Evolutionary conservation across 2,113 vertebrate genomes (phyloP).

Genomic region (Rhinopomastus cyanomelas): DNA sequence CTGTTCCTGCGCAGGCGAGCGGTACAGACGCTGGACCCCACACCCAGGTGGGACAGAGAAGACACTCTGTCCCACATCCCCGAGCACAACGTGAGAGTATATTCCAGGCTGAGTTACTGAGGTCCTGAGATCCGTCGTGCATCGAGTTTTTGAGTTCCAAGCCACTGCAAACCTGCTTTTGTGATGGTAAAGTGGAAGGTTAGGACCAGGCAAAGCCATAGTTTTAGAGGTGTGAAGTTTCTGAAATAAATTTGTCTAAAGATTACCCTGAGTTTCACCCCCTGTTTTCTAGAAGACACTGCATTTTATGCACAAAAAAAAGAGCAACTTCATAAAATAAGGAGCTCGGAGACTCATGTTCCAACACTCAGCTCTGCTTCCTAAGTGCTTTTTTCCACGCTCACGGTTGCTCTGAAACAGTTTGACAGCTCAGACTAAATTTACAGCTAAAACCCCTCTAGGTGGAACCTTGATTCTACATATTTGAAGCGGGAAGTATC

Average conservation of each 20-base stretch:
- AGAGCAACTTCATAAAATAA: conserved; percentile 68
- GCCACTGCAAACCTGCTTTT: conserved; percentile 64
- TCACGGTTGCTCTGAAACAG: background rate
- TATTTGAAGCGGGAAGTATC: conserved; percentile 38
- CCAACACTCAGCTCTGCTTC: conserved; percentile 64
- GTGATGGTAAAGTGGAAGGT: conserved; percentile 62
- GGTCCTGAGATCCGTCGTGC: conserved; percentile 36
- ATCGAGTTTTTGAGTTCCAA: conserved; percentile 64
- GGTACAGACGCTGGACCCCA: background rate
- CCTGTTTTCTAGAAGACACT: conserved; percentile 70
- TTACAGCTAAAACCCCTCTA: background rate
- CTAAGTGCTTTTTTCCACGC: conserved; percentile 50
- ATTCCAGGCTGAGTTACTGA: conserved; percentile 31
- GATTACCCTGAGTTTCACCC: conserved; percentile 72
- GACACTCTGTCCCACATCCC: background rate
- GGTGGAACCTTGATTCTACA: background rate
- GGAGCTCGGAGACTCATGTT: conserved; percentile 66
- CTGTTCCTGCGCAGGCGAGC: background rate
- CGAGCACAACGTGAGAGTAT: background rate
- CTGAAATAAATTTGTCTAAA: conserved; percentile 76
- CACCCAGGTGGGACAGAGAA: background rate
- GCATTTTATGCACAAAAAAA: conserved; percentile 71
- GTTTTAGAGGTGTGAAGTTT: conserved; percentile 72
- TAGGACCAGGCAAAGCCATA: conserved; percentile 64
- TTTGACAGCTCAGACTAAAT: conserved; percentile 8